These are phyloP conservation scores for Chionomys nivalis DNA, from an alignment of 2,113 vertebrate genomes.

Conservation along the genomic window DNA sequence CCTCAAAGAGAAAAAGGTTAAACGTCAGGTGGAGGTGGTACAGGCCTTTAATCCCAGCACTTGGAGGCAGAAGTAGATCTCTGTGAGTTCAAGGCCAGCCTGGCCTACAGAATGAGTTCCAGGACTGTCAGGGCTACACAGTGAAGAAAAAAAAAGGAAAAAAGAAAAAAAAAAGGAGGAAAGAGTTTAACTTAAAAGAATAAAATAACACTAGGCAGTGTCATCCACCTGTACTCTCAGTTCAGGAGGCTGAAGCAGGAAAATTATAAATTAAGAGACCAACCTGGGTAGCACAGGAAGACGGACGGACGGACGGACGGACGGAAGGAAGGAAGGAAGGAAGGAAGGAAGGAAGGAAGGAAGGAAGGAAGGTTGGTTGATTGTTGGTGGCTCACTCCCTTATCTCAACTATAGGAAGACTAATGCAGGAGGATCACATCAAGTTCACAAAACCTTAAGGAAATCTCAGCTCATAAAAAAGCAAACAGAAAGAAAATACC, in stretches of 20 bases:
- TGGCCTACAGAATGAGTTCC: not conserved
- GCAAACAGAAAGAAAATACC: constrained; percentile 25
- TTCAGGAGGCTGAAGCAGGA: not conserved
- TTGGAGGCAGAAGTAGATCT: no score
- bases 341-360: no score
- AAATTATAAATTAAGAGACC: not conserved
- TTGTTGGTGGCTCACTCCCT: not conserved
- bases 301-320: no score
- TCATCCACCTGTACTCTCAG: not conserved
- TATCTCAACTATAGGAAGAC: not conserved
- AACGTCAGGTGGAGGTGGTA: no score
- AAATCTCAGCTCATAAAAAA: not conserved
- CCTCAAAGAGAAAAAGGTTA: no score
- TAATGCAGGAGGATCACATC: not conserved
- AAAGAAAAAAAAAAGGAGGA: not conserved
- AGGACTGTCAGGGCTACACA: not conserved
- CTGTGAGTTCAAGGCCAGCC: not conserved
- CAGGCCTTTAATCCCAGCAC: no score
- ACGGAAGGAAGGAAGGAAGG: no score
- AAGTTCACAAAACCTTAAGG: not conserved
- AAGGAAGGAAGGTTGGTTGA: no score
- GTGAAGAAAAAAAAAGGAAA: not conserved
- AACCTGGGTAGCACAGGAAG: not conserved
- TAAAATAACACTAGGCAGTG: constrained; percentile 1
- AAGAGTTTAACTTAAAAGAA: constrained; percentile 31